Evolutionary conservation across 1,140 invertebrate genomes (phyloP).

Genomic region (Choristoneura fumiferana): DNA sequence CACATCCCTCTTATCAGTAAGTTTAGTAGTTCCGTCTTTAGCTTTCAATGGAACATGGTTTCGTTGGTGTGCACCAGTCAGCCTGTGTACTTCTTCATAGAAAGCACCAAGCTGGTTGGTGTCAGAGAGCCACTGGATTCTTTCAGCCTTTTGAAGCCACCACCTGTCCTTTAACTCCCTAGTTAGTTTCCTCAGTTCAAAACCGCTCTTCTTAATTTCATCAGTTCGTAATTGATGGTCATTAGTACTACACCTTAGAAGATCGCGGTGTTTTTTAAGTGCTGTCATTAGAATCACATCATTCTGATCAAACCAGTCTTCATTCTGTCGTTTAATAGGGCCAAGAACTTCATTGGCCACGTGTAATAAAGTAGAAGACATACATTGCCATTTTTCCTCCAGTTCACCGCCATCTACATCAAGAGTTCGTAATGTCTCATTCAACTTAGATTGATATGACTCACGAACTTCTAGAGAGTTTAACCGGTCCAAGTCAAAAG

Average conservation of each 20-base stretch:
- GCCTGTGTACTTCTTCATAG: not conserved
- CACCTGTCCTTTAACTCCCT: not conserved
- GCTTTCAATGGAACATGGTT: not conserved
- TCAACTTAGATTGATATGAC: not conserved
- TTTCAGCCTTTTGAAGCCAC: not conserved
- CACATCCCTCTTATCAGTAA: not conserved
- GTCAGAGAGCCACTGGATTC: not conserved
- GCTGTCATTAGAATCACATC: not conserved
- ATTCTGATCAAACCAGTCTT: conserved; percentile 12
- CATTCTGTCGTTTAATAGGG: not conserved
- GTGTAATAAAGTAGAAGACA: not conserved
- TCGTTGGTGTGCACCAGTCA: not conserved
- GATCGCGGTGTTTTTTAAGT: not conserved
- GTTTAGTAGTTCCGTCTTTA: not conserved
- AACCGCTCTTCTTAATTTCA: not conserved
- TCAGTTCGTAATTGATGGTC: not conserved
- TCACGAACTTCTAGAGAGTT: not conserved
- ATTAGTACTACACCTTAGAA: not conserved
- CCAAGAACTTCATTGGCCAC: not conserved
- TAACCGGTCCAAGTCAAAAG: not conserved
- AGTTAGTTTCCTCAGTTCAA: not conserved
- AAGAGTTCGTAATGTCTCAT: not conserved
- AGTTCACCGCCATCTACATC: not conserved
- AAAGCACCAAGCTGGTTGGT: not conserved
- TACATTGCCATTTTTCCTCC: not conserved